Evolutionary conservation across 2,113 vertebrate genomes (phyloP), one percentile per base, ranked within the genome.

Genomic region (Melanostigma gelatinosum): DNA sequence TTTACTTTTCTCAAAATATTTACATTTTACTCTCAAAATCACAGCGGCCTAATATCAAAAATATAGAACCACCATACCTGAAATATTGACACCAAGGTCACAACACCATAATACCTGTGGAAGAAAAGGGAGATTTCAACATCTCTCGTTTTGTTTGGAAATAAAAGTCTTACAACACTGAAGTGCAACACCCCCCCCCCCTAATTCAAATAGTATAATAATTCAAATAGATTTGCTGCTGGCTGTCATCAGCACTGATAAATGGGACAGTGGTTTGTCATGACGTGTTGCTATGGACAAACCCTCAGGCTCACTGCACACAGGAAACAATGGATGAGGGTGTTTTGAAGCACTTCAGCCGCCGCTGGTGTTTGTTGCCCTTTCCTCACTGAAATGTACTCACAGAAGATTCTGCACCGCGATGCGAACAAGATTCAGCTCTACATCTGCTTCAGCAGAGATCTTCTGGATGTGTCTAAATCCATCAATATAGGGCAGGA

Each of bases 401-500:
- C 87, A 99, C 98, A 99, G 91, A 40, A 99, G 93, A 90, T 99
- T 99, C 90, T 99, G 98, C 85, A 99, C 95, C 0, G 98, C 98
- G 0, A 99, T 99, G 88, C 97, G 97, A 89, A 99, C 98, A 55
- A 99, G 93, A 89, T 99, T 99, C 82, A 99, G 95, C 90, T 99
- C 98, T 67, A 99, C 98, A 0, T 99, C 98, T 0, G 98, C 97
- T 87, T 99, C 98, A 0, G 97, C 98, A 0, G 98, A 97, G 76
- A 99, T 99, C 90, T 99, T 99, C 88, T 99, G 98, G 62, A 99
- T 96, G 0, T 99, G 98, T 55, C 97, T 95, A 86, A 98, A 99
- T 22, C 98, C 98, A 22, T 99, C 98, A 0, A 99, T 99, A 78
- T 97, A 98, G 5, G 97, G 95, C 72, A 99, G 90, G 86, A 99